A percentile compares a stretch with the other conserved stretches of the same genome.
Evolutionary conservation across 2,888 invertebrate species (phyloP).

Genomic region (Caenorhabditis imperialis): DNA sequence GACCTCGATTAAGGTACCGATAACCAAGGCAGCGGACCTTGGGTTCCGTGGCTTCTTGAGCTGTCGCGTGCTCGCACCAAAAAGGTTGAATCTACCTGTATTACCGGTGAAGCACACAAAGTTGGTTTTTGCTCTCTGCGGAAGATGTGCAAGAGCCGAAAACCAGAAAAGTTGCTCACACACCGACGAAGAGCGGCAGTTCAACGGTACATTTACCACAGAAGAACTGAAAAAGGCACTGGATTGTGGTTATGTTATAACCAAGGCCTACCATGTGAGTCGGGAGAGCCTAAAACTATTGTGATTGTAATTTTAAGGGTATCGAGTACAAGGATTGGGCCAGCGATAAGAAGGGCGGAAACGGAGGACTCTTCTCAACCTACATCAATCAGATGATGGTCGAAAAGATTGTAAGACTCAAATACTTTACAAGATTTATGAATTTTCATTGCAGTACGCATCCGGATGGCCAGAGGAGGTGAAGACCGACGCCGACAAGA

Average conservation of each 20-base stretch:
- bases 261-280: constrained; percentile 4
- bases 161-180: background rate
- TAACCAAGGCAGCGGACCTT: background rate
- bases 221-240: constrained; percentile 3
- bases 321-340: constrained; percentile 8
- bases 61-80: background rate
- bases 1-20: background rate
- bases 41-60: background rate
- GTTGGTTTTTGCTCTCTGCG: constrained; percentile 4
- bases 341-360: background rate
- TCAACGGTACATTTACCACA: constrained; percentile 11
- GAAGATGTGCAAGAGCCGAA: background rate
- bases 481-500: constrained; percentile 8
- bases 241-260: background rate
- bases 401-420: constrained; percentile 9
- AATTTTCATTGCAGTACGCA: constrained; percentile 13
- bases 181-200: background rate
- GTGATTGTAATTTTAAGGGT: too few species aligned
- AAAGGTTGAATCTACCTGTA: background rate
- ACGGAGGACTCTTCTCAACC: constrained; percentile 9
- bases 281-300: too few species aligned
- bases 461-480: constrained; percentile 8
- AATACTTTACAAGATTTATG: too few species aligned
- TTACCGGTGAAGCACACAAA: background rate
- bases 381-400: constrained; percentile 20